Base-by-base conservation (phyloP, 2,888 invertebrate genomes). In the Tridacna gigas region DNA sequence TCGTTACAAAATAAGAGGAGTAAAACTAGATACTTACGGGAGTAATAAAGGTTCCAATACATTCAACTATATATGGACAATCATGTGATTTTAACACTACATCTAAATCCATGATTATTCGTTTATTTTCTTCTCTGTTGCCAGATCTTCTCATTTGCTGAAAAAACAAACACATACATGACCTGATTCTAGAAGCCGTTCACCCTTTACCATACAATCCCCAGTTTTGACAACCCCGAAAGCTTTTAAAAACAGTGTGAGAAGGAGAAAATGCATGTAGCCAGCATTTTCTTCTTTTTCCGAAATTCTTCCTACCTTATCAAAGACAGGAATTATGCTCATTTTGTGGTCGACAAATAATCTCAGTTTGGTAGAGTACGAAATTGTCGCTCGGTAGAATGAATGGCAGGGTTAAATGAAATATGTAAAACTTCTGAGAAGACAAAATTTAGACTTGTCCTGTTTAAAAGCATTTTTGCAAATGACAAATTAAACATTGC, bases 41-140 rank as follows among this genome's bases (percentile, higher is more conserved):
- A 0, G 98, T 98, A 79, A 99, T 98, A 95, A 99, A 99, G 95
- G 98, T 99, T 65, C 99, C 99, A 93, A 98, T 96, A 95, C 99
- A 99, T 94, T 98, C 97, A 91, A 99, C 99, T 91, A 99, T 99
- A 95, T 97, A 99, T 60, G 97, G 97, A 95, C 99, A 99, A 95
- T 98, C 98, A 93, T 98, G 98, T 28, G 99, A 99, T 90, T 99
- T 97, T n/a, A 99, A 96, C 80, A 99, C 99, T 73, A 99, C 99
- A 95, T 99, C 99, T 88, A 99, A 96, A 95, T 99, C 99, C 99
- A 99, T 99, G 77, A 99, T 97, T 89, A 99, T 99, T 88, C 99
- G 96, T 95, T 99, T 99, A 89, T 98, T 99, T 95, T 99, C 99
- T 95, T 99, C 99, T 0, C 97, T 96, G 95, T 99, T 99, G 25